phyloP scores from a whole-genome alignment of 2,888 invertebrate genomes.

The Platycheirus albimanus region DNA sequence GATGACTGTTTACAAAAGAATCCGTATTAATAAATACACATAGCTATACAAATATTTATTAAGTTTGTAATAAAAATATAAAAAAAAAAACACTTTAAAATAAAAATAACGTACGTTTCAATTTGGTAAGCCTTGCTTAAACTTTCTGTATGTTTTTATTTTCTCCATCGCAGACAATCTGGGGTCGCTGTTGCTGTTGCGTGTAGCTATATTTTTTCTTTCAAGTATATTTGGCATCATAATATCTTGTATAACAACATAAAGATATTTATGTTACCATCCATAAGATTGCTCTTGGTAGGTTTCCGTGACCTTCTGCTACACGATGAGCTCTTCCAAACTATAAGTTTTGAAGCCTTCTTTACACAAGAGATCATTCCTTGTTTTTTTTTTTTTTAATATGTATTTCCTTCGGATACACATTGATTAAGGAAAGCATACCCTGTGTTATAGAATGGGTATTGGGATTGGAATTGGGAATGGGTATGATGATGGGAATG shows the following conservation, averaged over 20 bases:
- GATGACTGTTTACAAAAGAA: no score
- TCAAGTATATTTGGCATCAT: conserved; percentile 14
- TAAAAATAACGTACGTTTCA: neutral
- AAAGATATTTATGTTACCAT: conserved; percentile 32
- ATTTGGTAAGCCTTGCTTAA: conserved; percentile 1
- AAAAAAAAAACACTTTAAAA: neutral
- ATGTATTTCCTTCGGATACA: conserved; percentile 8
- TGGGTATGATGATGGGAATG: neutral
- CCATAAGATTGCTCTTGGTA: conserved; percentile 25
- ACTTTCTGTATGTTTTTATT: conserved; percentile 7
- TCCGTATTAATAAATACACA: no score
- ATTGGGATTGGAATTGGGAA: no score
- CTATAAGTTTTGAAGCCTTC: conserved; percentile 23
- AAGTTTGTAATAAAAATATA: neutral
- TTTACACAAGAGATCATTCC: conserved; percentile 26
- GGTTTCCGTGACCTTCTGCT: conserved; percentile 35
- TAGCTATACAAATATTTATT: no score
- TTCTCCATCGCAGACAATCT: conserved; percentile 37
- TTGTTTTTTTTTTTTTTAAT: conserved; percentile 10
- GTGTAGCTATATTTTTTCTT: conserved; percentile 15
- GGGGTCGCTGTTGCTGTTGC: conserved; percentile 30
- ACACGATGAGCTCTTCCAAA: neutral
- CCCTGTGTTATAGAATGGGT: no score
- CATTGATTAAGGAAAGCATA: conserved; percentile 39
- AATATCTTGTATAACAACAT: conserved; percentile 32